These are phyloP conservation scores for Malacoraja senta DNA, from an alignment of 2,797 vertebrate genomes.

Conservation along the genomic window DNA sequence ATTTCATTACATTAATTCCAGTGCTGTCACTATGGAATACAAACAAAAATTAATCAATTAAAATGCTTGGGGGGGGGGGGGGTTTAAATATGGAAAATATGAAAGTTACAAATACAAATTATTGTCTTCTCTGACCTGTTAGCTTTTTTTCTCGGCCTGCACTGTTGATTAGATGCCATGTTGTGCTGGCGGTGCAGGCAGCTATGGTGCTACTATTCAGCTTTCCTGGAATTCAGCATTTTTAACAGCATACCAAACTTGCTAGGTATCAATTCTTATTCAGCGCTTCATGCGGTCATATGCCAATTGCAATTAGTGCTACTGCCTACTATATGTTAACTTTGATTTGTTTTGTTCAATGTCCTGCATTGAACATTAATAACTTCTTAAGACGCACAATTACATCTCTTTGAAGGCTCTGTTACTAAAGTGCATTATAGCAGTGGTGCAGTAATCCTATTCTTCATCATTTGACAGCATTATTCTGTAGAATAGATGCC, in stretches of 20 bases:
- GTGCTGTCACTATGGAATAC: background rate
- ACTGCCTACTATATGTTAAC: background rate
- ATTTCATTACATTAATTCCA: background rate
- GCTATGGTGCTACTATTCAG: background rate
- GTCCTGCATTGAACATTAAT: conserved; percentile 21
- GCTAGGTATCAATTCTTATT: background rate
- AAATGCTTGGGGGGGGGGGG: background rate
- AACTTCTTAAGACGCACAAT: background rate
- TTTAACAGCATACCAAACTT: background rate
- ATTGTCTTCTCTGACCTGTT: background rate
- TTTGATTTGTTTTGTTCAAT: conserved; percentile 18
- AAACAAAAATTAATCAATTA: background rate
- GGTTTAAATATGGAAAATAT: background rate
- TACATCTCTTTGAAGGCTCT: background rate
- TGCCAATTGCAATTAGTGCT: background rate
- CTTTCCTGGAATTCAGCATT: conserved; percentile 11
- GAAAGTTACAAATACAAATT: conserved; percentile 12
- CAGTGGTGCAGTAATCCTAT: conserved; percentile 11
- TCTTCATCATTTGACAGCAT: background rate
- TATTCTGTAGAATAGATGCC: background rate
- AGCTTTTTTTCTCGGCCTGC: background rate
- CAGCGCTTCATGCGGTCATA: background rate
- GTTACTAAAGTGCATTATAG: conserved; percentile 3
- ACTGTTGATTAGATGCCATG: background rate
- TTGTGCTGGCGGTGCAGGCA: conserved; percentile 8